These are phyloP conservation scores for Botia kubotai DNA, from an alignment of 2,797 vertebrate species.

Conservation along the genomic window DNA sequence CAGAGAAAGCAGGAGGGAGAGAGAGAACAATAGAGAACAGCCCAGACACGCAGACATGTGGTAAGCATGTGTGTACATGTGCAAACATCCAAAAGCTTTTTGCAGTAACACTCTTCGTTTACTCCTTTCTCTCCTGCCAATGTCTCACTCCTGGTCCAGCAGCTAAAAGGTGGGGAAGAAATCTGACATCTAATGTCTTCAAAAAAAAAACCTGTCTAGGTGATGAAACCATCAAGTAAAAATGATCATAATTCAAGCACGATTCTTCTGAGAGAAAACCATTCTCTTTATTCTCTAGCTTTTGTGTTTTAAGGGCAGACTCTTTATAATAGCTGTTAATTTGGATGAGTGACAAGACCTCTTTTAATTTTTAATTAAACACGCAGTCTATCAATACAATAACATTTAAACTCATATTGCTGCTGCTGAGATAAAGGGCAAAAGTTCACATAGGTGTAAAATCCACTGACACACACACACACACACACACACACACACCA, in stretches of 20 bases:
- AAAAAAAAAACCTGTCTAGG: not conserved
- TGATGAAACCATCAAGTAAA: not conserved
- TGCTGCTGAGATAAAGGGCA: too few species aligned
- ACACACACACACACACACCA: too few species aligned
- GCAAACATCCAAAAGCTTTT: conserved; percentile 71
- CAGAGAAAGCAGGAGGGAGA: conserved; percentile 11
- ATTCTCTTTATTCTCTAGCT: not conserved
- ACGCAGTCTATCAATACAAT: too few species aligned
- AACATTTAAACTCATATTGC: too few species aligned
- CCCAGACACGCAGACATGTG: conserved; percentile 73
- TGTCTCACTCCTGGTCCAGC: not conserved
- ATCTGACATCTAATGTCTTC: not conserved
- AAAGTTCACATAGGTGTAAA: too few species aligned
- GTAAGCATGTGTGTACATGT: conserved; percentile 76
- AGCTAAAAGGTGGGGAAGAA: not conserved
- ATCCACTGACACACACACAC: too few species aligned
- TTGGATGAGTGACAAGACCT: not conserved
- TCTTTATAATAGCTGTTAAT: not conserved
- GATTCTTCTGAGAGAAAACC: not conserved
- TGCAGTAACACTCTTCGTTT: conserved; percentile 65
- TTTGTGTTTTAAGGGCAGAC: not conserved
- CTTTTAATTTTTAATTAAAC: too few species aligned
- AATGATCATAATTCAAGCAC: not conserved
- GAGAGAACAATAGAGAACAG: conserved; percentile 51
- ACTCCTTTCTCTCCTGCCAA: conserved; percentile 63